Evolutionary conservation across 2,797 vertebrate genomes (phyloP).

Genomic region (Pangasius larnaudii): DNA sequence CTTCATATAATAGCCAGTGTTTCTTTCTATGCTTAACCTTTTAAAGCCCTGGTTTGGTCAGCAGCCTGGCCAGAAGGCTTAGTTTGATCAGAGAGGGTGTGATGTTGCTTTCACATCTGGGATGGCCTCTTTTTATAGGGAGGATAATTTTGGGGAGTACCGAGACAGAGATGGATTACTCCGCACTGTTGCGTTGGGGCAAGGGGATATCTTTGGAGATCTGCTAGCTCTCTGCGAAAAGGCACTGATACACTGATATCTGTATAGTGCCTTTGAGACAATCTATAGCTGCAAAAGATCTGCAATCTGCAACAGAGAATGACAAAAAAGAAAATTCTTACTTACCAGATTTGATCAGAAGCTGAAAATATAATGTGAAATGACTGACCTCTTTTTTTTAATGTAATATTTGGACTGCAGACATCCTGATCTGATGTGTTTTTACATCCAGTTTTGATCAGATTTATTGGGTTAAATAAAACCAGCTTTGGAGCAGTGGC

Average conservation of each 20-base stretch:
- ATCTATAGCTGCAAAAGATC: no score
- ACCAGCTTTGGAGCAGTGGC: neutral
- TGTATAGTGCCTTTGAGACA: neutral
- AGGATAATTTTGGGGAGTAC: constrained; percentile 15
- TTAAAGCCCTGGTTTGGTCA: neutral
- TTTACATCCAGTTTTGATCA: neutral
- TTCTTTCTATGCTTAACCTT: neutral
- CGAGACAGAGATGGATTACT: constrained; percentile 21
- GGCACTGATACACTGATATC: neutral
- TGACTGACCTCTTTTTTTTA: neutral
- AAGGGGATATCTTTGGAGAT: constrained; percentile 5
- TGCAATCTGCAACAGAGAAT: neutral
- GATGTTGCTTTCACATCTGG: neutral
- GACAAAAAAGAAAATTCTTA: neutral
- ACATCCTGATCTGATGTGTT: neutral
- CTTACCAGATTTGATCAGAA: neutral
- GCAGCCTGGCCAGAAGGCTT: neutral
- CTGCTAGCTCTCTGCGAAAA: neutral
- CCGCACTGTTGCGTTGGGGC: neutral
- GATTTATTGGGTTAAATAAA: neutral
- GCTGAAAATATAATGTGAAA: neutral
- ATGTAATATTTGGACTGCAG: neutral
- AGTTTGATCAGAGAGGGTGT: neutral
- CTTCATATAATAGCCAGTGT: neutral
- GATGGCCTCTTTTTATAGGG: constrained; percentile 24